Conservation (phyloP, 2,888 invertebrate genomes). For the Cantharis lateralis region DNA sequence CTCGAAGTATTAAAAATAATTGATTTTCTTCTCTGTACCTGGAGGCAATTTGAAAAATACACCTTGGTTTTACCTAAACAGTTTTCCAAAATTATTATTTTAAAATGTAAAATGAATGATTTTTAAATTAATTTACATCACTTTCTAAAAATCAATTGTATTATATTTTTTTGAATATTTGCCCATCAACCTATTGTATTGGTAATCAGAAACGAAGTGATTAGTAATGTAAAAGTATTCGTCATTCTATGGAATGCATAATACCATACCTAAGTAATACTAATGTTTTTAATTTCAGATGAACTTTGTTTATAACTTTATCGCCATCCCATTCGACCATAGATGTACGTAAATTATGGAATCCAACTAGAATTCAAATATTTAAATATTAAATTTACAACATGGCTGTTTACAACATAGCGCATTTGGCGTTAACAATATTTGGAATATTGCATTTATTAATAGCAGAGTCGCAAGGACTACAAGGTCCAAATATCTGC, state of each 20-base stretch:
- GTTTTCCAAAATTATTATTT: background rate
- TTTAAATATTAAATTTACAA: background rate
- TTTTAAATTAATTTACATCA: background rate
- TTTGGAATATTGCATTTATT: conserved; percentile 1
- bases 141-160: background rate
- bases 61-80: background rate
- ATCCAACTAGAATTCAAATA: background rate
- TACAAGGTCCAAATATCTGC: conserved; percentile 77
- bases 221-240: conserved; percentile 7
- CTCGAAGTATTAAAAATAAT: background rate
- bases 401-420: conserved; percentile 6
- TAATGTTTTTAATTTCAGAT: conserved; percentile 15
- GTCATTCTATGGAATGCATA: background rate
- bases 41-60: background rate
- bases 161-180: background rate
- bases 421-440: background rate
- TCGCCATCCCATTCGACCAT: conserved; percentile 7
- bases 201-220: conserved; percentile 2
- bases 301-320: conserved; percentile 7
- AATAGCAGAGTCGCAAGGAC: conserved; percentile 40
- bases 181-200: background rate
- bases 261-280: background rate
- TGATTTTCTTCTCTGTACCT: too few species aligned
- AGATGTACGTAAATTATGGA: conserved; percentile 13
- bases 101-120: background rate